phyloP scores from a whole-genome alignment of 1,140 invertebrate genomes.

The Calliopsis andreniformis region DNA sequence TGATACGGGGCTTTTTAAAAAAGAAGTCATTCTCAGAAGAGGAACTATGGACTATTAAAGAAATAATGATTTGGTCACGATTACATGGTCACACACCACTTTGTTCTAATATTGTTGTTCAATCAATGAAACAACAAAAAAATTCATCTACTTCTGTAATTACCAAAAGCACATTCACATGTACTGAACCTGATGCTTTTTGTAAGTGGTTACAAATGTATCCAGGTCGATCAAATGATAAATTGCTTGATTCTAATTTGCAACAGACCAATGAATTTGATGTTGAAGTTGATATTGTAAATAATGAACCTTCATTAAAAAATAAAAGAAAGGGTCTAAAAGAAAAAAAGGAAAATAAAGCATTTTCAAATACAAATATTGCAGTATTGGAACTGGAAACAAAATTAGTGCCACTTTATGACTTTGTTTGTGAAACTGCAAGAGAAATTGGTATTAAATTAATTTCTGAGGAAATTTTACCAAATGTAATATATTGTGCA shows the following conservation, averaged over 20 bases:
- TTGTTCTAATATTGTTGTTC: neutral
- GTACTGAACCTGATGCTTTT: constrained; percentile 55
- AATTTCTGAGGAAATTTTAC: constrained; percentile 71
- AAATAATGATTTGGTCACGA: constrained; percentile 82
- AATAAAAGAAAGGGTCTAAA: neutral
- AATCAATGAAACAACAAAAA: constrained; percentile 23
- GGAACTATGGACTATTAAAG: constrained; percentile 79
- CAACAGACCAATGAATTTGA: neutral
- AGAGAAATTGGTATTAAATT: constrained; percentile 73
- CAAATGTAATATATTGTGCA: constrained; percentile 69
- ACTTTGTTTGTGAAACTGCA: constrained; percentile 70
- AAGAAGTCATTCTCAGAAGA: constrained; percentile 68
- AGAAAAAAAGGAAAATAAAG: neutral
- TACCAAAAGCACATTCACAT: constrained; percentile 31
- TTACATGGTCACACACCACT: constrained; percentile 79
- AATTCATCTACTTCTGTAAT: constrained; percentile 40
- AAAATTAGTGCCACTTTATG: constrained; percentile 61
- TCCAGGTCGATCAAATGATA: constrained; percentile 26
- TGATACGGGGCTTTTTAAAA: constrained; percentile 72
- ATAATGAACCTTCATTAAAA: constrained; percentile 21
- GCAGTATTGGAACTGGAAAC: constrained; percentile 66
- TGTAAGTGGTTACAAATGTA: constrained; percentile 63
- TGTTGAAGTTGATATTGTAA: constrained; percentile 62
- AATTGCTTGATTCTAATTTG: neutral
- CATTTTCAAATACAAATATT: constrained; percentile 18